Base-by-base conservation (phyloP, 2,797 vertebrate genomes). In the Podarcis siculus region DNA sequence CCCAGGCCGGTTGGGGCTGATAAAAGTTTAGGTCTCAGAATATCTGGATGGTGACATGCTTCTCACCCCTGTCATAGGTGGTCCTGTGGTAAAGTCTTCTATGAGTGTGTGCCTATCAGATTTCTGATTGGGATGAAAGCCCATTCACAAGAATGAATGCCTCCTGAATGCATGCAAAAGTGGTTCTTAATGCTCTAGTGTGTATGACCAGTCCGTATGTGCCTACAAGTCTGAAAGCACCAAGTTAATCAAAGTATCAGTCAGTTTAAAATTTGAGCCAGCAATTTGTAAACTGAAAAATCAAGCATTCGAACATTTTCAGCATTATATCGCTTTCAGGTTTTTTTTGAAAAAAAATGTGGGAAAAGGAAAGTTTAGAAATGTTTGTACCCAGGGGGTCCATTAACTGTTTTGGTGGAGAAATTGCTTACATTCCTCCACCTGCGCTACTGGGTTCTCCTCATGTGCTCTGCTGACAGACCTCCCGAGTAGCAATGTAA, bases 401-500 rank as follows among this genome's bases (percentile, higher is more conserved):
- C 83, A 95, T 97, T 95, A 96, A 5, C 79, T 91, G 87, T 90
- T 91, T 89, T 93, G 86, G 94, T 37, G 3, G 87, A 94, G 93
- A 96, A 95, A 95, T 87, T 83, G 91, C 91, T 93, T 86, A 88
- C 89, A 79, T 93, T 83, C 90, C 93, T 96, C 96, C 97, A 97
- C 97, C 97, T 97, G 97, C 96, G 90, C 90, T 94, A 92, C 95
- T 95, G 94, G 7, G 67, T 42, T 64, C 64, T 79, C 84, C 83
- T 58, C 95, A 80, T 94, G 93, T 32, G 91, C 93, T 95, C 92
- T 96, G 96, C 94, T 97, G 97, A 95, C 95, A 96, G 97, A 97
- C 97, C 97, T 97, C 97, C 97, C 96, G 95, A 95, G 95, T 95
- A 96, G 97, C 92, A 94, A 93, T 95, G 97, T 93, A 94, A 94